Base-by-base conservation (phyloP, 2,888 invertebrate genomes). In the Caradrina clavipalpis region DNA sequence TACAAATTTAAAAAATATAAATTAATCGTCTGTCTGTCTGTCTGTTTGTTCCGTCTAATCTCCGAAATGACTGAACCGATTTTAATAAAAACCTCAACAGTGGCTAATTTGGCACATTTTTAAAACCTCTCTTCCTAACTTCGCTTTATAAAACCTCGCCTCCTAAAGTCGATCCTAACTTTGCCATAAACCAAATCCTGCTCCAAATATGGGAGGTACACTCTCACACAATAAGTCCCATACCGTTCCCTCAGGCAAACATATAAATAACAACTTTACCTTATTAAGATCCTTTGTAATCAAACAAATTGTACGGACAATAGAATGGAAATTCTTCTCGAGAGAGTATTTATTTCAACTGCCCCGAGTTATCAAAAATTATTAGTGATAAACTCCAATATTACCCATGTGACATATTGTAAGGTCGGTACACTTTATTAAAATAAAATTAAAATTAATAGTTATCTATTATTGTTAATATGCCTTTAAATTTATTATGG, bases 221-320 rank as follows among this genome's bases (percentile, higher is more conserved):
- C 11, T 39, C 31, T 39, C n/a, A 69, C 17, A 62, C 63, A n/a
- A 66, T 59, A 71, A 35, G 50, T 69, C 45, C 22, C 15, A 21
- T 59, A 42, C 59, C 54, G 4, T 50, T 39, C 55, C 73, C 50
- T 31, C n/a, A 54, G 54, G 77, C 26, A 17, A 57, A 50, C n/a
- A 49, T 15, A 69, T 57, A 50, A 66, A 76, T 63, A 76, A 45
- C 21, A 55, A 58, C 58, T 45, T 42, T 56, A 35, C 31, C 19
- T 45, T 60, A 69, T 45, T 65, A 69, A 69, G 51, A 53, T 65
- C 56, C 49, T 60, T 49, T 31, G 35, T 4, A 53, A 68, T 55
- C 66, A 77, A 81, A 79, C 54, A 65, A 69, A 73, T 58, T 62
- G 26, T 54, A 26, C 11, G n/a, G 26, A 80, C 62, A 68, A 78